Evolutionary conservation across 2,113 vertebrate species (phyloP).

Genomic region (Butorides virescens): DNA sequence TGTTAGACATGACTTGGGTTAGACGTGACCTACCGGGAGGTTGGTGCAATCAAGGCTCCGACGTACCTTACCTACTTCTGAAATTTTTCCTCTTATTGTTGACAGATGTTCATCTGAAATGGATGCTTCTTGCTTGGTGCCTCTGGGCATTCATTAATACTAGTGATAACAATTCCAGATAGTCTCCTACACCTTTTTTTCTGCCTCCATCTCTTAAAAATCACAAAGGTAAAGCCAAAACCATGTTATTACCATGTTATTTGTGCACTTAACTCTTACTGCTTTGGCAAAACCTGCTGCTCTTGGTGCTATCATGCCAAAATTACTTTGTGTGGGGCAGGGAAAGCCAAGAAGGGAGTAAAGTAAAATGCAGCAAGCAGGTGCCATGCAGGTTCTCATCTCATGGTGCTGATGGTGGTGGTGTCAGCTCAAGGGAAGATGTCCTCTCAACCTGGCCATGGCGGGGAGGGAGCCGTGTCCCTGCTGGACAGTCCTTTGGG

Average conservation of each 20-base stretch:
- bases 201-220: constrained; percentile 25
- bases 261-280: constrained; percentile 9
- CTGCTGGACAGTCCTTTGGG: background rate
- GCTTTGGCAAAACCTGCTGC: background rate
- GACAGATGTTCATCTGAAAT: constrained; percentile 58
- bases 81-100: constrained; percentile 40
- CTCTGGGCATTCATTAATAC: constrained; percentile 57
- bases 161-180: constrained; percentile 42
- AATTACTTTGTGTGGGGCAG: background rate
- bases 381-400: background rate
- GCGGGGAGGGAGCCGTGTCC: background rate
- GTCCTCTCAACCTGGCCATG: background rate
- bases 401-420: fast-evolving
- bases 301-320: background rate
- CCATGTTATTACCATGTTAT: background rate
- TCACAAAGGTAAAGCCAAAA: constrained; percentile 6
- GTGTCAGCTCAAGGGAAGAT: background rate
- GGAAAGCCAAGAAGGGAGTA: background rate
- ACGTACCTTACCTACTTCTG: background rate
- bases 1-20: background rate
- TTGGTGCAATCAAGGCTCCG: background rate
- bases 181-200: constrained; percentile 15
- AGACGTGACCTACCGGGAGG: background rate
- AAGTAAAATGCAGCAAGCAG: background rate
- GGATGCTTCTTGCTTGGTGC: background rate